Percentiles rank a stretch among this genome's conserved stretches.
Conservation (phyloP, 2,797 vertebrate species). For the Chiloscyllium punctatum region DNA sequence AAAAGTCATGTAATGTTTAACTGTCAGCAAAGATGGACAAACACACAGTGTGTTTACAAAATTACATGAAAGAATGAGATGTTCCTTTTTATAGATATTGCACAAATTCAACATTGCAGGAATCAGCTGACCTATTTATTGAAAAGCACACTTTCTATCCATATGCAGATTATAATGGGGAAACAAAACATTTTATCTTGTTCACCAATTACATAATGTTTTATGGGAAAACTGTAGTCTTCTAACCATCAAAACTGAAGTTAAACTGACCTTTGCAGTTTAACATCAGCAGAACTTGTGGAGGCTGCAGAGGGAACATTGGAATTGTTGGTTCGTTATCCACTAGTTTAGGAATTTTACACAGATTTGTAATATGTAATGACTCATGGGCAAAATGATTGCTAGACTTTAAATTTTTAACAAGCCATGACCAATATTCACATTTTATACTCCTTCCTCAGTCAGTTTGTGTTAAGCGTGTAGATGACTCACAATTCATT, state of each 20-base stretch:
- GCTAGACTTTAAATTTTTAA: not conserved
- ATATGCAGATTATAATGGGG: not conserved
- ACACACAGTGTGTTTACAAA: not conserved
- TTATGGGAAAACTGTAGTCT: not conserved
- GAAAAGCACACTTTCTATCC: not conserved
- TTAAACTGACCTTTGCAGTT: not conserved
- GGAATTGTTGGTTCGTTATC: not conserved
- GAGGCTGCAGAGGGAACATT: not conserved
- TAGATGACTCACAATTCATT: not conserved
- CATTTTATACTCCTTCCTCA: not conserved
- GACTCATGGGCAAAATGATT: not conserved
- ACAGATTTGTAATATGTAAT: not conserved
- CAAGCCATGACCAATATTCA: not conserved
- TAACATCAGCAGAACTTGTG: not conserved
- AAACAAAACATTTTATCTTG: not conserved
- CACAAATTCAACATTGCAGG: not conserved
- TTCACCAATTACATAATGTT: not conserved
- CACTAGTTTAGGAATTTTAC: not conserved
- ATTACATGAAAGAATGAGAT: not conserved
- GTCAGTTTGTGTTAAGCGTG: not conserved
- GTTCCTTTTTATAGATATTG: not conserved
- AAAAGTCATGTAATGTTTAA: not conserved
- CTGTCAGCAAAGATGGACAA: not conserved
- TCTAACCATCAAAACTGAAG: not conserved
- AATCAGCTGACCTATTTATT: not conserved